Base-by-base conservation (phyloP, 2,113 vertebrate species). In the Andinoacara biseriatus region DNA sequence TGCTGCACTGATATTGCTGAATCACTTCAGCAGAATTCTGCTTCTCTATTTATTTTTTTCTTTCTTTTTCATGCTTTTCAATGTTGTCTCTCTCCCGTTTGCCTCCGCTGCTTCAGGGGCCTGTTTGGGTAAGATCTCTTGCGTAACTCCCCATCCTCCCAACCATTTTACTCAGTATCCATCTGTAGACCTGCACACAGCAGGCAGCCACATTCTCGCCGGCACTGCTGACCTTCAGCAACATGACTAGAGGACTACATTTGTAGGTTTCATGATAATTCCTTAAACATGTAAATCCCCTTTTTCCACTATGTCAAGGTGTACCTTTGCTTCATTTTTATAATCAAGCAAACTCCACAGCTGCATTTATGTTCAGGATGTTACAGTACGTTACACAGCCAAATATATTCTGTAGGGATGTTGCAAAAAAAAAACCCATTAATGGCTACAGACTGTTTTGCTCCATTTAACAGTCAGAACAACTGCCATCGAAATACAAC, bases 111-210 rank as follows among this genome's bases (percentile, higher is more conserved):
- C 93, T 94, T 92, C 95, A 97, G 97, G 95, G 96, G 95, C 96
- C 95, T 96, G n/a, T 97, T 97, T 96, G 94, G 97, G 96, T 97
- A 97, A 97, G 97, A 96, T 56, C 81, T 91, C 82, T 83, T 86
- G 82, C 78, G 59, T 85, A 82, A 86, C 78, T 86, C 78, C 61
- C 79, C 83, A 61, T 80, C 58, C 49, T 85, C 54, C 54, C 56
- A 74, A 78, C 59, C 76, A 80, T 84, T 57, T 82, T 22, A 72
- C 65, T 85, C 78, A 60, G 57, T 74, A 7, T 90, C 58, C 84
- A 83, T 88, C 56, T 77, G 56, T 78, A 90, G 11, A 86, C 63
- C n/a, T 60, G 17, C 80, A 52, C 81, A 67, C 83, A 83, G 40
- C 88, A 87, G 60, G 60, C 60, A 59, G 17, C 7, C 69, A 15